Percentiles rank a stretch among this genome's conserved stretches.
phyloP scores from a whole-genome alignment of 2,797 vertebrate species.

The Gadopsis marmoratus region DNA sequence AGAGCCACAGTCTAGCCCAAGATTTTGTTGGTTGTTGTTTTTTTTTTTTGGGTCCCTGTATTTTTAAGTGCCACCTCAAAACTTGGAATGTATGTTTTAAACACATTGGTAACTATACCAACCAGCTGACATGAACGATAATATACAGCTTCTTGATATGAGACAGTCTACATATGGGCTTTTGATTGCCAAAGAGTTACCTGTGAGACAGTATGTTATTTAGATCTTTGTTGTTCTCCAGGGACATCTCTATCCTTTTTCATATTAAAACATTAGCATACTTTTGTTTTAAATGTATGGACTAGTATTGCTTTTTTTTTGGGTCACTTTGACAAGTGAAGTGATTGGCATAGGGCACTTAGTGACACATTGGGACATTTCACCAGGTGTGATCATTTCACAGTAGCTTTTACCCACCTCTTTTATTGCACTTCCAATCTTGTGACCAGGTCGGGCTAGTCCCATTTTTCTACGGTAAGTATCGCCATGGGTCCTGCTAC shows the following conservation, averaged over 20 bases:
- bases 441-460: conserved; percentile 30
- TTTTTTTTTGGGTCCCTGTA: too few relatives aligned
- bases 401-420: conserved; percentile 11
- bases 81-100: conserved; percentile 2
- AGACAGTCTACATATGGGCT: conserved; percentile 18
- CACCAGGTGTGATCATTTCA: conserved; percentile 23
- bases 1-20: neutral
- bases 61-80: neutral
- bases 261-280: neutral
- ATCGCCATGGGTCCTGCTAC: conserved; percentile 7
- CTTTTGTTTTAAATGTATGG: neutral
- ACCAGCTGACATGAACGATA: conserved; percentile 41
- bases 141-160: conserved; percentile 62
- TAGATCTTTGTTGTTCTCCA: conserved; percentile 3
- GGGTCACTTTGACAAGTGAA: conserved; percentile 22
- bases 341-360: conserved; percentile 4
- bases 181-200: conserved; percentile 10
- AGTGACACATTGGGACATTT: neutral
- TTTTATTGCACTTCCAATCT: conserved; percentile 27
- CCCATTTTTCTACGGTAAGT: conserved; percentile 21
- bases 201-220: neutral
- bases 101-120: neutral
- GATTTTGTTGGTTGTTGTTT: neutral
- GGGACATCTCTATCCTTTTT: neutral
- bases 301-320: neutral